These are phyloP conservation scores for Orchestia grillus DNA, from an alignment of 1,140 invertebrate genomes.

Conservation along the genomic window DNA sequence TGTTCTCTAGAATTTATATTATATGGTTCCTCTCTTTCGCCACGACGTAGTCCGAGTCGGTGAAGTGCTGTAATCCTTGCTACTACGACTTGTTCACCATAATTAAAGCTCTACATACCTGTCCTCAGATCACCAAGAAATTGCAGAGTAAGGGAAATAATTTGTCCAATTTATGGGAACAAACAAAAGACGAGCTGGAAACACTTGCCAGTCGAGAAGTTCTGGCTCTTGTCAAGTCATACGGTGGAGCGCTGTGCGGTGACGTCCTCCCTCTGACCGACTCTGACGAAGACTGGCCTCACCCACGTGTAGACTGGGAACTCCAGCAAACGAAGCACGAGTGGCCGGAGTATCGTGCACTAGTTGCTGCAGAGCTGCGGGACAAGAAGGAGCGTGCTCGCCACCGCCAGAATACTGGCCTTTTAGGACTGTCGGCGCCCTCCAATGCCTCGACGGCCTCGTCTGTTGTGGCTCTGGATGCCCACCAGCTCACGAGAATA, in stretches of 20 bases:
- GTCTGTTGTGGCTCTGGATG: background rate
- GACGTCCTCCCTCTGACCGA: background rate
- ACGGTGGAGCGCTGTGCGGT: background rate
- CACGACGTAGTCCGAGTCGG: too few species aligned
- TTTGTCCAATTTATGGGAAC: slow-evolving; percentile 26
- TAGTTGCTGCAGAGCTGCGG: slow-evolving; percentile 9
- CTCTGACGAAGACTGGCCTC: background rate
- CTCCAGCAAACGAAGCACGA: background rate
- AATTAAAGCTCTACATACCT: too few species aligned
- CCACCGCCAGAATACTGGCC: background rate
- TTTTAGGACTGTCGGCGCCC: background rate
- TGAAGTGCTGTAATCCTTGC: too few species aligned
- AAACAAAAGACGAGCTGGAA: slow-evolving; percentile 48
- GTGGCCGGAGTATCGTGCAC: slow-evolving; percentile 26
- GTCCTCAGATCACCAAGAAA: slow-evolving; percentile 6
- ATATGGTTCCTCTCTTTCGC: too few species aligned
- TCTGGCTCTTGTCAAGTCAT: background rate
- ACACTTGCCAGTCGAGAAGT: slow-evolving; percentile 34
- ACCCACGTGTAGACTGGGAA: background rate
- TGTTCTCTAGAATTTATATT: too few species aligned
- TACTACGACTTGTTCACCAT: too few species aligned
- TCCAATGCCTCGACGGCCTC: background rate
- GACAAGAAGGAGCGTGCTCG: background rate
- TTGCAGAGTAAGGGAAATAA: slow-evolving; percentile 27
- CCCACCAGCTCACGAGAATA: background rate